Evolutionary conservation across 2,797 vertebrate species (phyloP), one percentile per base, ranked within the genome.

Genomic region (Lacerta agilis): DNA sequence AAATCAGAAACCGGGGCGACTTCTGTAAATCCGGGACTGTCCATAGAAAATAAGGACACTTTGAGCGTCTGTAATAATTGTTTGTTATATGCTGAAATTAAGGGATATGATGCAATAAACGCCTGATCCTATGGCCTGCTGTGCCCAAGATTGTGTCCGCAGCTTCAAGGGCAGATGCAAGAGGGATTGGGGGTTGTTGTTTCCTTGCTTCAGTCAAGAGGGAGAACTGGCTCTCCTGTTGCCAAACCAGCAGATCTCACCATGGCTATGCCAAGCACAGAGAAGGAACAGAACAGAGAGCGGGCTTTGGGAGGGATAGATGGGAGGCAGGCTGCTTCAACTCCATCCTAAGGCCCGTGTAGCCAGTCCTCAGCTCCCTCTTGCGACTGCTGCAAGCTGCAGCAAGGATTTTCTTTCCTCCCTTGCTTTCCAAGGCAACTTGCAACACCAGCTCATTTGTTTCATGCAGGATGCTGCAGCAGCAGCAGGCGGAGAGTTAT

Each of bases 31-130:
- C 49, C 3, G 11, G 45, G 45, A 49, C 49, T 49, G 49, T 49
- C 49, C 49, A 15, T 15, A 3, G 49, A 55, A 55, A 55, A 55
- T 10, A 55, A 55, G 49, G 49, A 55, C 13, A 55, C 49, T 55
- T 55, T 13, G 49, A 15, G 13, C 55, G 49, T 55, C 13, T 55
- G 49, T 72, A 93, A 87, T 93, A 96, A 95, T 88, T 94, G 89
- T 88, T 95, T 90, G 95, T 95, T 96, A 95, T 80, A 93, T 93
- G 93, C 86, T 87, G 94, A 80, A 83, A 66, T 6, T 82, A 91
- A 61, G 91, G 81, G 89, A 94, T 94, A 77, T 91, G 90, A 90
- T 20, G 29, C 27, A 23, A 23, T 17, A 58, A 72, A 11, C 38
- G 2, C 69, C 20, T 27, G 20, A 23, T 23, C n/a, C 66, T 55